Evolutionary conservation across 2,888 invertebrate species (phyloP), one percentile per base, ranked within the genome.

Genomic region (Barypeithes pellucidus): DNA sequence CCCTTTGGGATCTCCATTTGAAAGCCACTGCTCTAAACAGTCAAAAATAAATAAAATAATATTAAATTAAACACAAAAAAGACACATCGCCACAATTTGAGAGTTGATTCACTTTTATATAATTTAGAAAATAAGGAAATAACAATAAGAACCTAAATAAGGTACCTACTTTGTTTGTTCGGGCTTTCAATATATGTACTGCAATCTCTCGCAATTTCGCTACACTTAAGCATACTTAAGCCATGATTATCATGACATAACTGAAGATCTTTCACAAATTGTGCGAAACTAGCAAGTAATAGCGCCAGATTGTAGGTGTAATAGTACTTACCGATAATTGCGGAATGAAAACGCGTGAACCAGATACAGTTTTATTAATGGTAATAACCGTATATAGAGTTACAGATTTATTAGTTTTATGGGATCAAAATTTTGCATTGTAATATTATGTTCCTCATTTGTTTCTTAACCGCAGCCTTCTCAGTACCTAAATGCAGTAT

Each of bases 331-430:
- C 14, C 11, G 52, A 12, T 29, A 20, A 14, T 54, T n/a, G 14
- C 14, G 4, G 24, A 24, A 14, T 47, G 16, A n/a, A 54, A n/a
- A 54, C 14, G n/a, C 29, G 14, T 7, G 52, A 54, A 54, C 29
- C 8, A 54, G 52, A 29, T 54, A 54, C 29, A 54, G 52, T 14
- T 54, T 54, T 54, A 54, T 54, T 29, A 29, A 29, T 29, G 52
- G 29, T 54, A 54, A 54, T 54, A 54, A 29, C 52, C 29, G 52
- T 54, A 54, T 54, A 54, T 54, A 54, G 29, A 29, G 24, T 54
- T 54, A 3, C 52, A 54, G 52, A 54, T 54, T 54, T 54, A 54
- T 54, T 54, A 54, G 29, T 29, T 29, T 29, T 29, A 29, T 8
- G 9, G 29, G 9, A 29, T 29, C 29, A 5, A 9, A 29, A 29